These are phyloP conservation scores for Gorsachius magnificus DNA, from an alignment of 2,797 vertebrate species.

Conservation along the genomic window DNA sequence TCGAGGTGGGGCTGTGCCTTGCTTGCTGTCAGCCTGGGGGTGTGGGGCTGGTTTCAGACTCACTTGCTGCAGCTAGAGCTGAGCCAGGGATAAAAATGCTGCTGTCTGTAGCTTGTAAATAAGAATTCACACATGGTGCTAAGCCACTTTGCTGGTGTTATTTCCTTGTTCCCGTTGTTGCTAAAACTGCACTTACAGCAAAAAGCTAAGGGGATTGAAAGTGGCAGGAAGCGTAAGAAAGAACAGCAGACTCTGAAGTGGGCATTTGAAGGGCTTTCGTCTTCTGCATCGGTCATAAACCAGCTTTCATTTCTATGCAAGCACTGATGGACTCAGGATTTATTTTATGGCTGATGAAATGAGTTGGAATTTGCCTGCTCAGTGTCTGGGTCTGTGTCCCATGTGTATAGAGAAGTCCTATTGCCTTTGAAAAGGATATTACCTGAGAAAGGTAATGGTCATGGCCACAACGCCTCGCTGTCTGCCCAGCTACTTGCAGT, in stretches of 20 bases:
- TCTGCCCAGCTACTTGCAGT: neutral
- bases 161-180: conserved; percentile 13
- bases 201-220: neutral
- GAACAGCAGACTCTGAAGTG: neutral
- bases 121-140: neutral
- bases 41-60: neutral
- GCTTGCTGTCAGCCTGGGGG: neutral
- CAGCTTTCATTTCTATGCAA: neutral
- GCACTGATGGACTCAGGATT: neutral
- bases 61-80: neutral
- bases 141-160: neutral
- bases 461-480: neutral
- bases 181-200: neutral
- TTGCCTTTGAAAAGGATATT: neutral
- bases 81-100: neutral
- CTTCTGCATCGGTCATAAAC: neutral
- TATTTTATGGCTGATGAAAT: neutral
- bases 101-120: neutral
- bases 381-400: neutral
- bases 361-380: neutral
- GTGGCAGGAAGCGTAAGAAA: neutral
- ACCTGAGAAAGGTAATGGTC: neutral
- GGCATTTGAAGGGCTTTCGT: conserved; percentile 9
- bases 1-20: neutral
- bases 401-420: neutral